Percentiles rank a stretch among this genome's conserved stretches.
These are phyloP conservation scores for Vimba vimba DNA, from an alignment of 2,113 vertebrate genomes.

Conservation along the genomic window DNA sequence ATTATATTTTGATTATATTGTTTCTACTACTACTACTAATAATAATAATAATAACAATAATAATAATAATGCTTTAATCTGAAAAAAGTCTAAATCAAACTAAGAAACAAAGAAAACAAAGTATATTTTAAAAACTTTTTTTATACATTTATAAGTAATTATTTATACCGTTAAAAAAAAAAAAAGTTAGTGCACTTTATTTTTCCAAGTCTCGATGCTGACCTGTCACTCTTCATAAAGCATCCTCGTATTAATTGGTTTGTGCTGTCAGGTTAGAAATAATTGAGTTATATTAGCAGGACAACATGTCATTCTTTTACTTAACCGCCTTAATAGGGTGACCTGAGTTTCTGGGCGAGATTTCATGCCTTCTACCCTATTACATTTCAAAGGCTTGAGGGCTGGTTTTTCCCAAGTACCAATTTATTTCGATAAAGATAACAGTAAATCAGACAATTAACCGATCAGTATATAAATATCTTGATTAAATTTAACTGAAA, in stretches of 20 bases:
- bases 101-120: too few species aligned
- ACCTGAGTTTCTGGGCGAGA: constrained; percentile 58
- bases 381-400: constrained; percentile 64
- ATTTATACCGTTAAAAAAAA: constrained; percentile 25
- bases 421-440: constrained; percentile 64
- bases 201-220: constrained; percentile 50
- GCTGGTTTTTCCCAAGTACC: constrained; percentile 69
- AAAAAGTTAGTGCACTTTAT: not conserved
- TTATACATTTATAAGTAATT: too few species aligned
- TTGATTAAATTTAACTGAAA: not conserved
- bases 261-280: constrained; percentile 75
- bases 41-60: not conserved
- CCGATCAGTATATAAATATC: not conserved
- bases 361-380: constrained; percentile 61
- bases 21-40: too few species aligned
- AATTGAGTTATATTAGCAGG: constrained; percentile 75
- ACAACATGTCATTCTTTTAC: constrained; percentile 75
- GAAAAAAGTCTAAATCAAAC: too few species aligned
- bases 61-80: not conserved
- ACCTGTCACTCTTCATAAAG: constrained; percentile 70
- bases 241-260: constrained; percentile 71
- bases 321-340: constrained; percentile 77
- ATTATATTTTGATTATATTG: too few species aligned
- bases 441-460: constrained; percentile 16
- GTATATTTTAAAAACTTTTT: too few species aligned